These are phyloP conservation scores for Drosophila auraria DNA, from an alignment of 1,140 invertebrate genomes.

Conservation along the genomic window DNA sequence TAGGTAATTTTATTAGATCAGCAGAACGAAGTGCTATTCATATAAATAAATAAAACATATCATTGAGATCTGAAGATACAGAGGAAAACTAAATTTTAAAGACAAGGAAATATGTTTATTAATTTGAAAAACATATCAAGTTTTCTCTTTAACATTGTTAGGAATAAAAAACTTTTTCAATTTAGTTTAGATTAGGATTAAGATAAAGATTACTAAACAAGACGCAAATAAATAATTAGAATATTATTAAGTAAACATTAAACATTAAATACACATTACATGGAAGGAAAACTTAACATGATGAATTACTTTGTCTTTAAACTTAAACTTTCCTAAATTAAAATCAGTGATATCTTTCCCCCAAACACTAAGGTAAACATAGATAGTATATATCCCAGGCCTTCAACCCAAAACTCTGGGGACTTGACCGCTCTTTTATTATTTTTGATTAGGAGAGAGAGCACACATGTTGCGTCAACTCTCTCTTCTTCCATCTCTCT, in stretches of 20 bases:
- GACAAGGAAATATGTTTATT: neutral
- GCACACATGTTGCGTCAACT: conserved; percentile 5
- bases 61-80: neutral
- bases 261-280: conserved; percentile 7
- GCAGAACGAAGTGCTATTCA: neutral
- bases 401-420: conserved; percentile 38
- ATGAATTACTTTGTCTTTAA: no score
- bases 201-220: neutral
- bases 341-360: neutral
- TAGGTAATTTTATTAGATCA: conserved; percentile 16
- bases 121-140: no score
- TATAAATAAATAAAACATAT: neutral
- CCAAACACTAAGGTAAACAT: neutral
- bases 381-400: conserved; percentile 19
- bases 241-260: no score
- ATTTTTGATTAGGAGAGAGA: conserved; percentile 20
- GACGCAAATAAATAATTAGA: no score
- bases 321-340: no score
- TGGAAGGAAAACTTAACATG: no score
- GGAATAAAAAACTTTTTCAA: no score
- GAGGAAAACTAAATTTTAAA: neutral
- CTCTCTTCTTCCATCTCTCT: neutral
- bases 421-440: conserved; percentile 47
- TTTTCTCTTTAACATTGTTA: no score
- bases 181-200: no score